These are phyloP conservation scores for Pluvianellus socialis DNA, from an alignment of 2,113 vertebrate species.

Conservation along the genomic window DNA sequence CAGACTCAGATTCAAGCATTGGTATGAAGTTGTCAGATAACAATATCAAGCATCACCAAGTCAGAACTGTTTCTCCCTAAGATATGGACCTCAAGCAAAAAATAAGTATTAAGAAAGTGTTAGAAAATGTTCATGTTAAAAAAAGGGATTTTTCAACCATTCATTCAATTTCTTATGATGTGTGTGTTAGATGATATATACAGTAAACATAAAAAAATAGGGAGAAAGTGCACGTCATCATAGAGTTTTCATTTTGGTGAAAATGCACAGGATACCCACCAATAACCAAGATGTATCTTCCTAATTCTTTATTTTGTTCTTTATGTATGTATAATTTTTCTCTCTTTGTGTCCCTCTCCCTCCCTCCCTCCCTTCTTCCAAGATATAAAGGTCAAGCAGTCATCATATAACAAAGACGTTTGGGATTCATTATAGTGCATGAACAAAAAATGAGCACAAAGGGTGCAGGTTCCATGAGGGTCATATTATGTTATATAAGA, in stretches of 20 bases:
- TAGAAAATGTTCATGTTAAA: background rate
- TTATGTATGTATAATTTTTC: background rate
- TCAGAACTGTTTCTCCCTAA: background rate
- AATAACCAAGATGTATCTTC: background rate
- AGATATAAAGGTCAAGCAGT: background rate
- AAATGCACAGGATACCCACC: background rate
- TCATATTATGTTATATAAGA: background rate
- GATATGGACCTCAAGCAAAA: background rate
- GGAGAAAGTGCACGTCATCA: background rate
- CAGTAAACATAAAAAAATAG: background rate
- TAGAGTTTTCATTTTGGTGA: background rate
- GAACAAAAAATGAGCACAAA: background rate
- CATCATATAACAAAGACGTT: background rate
- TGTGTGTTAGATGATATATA: background rate
- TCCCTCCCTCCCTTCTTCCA: background rate
- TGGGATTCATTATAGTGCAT: background rate
- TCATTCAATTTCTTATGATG: background rate
- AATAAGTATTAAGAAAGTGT: background rate
- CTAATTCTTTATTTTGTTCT: background rate
- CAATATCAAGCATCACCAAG: accelerated
- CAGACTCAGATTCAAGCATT: background rate
- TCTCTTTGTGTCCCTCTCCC: background rate
- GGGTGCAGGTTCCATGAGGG: background rate
- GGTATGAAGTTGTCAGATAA: background rate
- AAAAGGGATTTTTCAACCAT: background rate